Percentiles rank a stretch among this genome's conserved stretches.
Conservation (phyloP, 92 coral and sea anemone species). For the Plumapathes pennacea region DNA sequence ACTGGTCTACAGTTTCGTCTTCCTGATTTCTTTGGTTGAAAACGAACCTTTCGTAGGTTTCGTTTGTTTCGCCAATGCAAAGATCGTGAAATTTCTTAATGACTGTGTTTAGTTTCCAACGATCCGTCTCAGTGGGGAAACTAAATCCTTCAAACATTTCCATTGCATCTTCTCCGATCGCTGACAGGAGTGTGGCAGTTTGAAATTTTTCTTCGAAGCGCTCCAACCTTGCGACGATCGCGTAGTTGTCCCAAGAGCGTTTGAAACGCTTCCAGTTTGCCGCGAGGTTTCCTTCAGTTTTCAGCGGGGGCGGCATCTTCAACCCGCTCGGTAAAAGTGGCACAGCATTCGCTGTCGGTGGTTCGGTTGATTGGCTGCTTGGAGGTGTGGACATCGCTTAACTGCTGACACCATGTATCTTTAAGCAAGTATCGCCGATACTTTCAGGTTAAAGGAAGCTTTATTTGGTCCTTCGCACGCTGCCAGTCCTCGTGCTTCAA, state of each 20-base stretch:
- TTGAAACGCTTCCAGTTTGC: conserved; percentile 35
- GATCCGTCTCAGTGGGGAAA: conserved; percentile 10
- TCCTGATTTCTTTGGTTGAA: conserved; percentile 28
- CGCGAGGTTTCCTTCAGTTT: conserved; percentile 35
- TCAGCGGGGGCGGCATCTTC: conserved; percentile 23
- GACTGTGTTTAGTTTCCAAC: conserved; percentile 4
- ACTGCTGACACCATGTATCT: too few species aligned
- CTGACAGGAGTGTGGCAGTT: conserved; percentile 5
- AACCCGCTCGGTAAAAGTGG: conserved; percentile 3
- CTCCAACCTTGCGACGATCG: conserved; percentile 22
- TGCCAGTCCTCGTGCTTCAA: too few species aligned
- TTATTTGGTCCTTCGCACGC: too few species aligned
- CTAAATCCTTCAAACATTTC: conserved; percentile 19
- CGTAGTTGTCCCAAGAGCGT: conserved; percentile 34
- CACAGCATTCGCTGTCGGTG: too few species aligned
- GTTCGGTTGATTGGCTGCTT: too few species aligned
- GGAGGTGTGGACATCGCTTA: too few species aligned
- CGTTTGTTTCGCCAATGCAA: conserved; percentile 35
- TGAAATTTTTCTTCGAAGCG: conserved; percentile 19
- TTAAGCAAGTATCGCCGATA: too few species aligned
- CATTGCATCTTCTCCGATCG: conserved; percentile 24
- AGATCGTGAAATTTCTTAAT: conserved; percentile 13
- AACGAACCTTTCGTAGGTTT: conserved; percentile 23
- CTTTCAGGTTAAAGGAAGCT: too few species aligned
- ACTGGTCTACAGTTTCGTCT: conserved; percentile 18